Base-by-base conservation (phyloP, 2,888 invertebrate species). In the Glaucopsyche alexis region DNA sequence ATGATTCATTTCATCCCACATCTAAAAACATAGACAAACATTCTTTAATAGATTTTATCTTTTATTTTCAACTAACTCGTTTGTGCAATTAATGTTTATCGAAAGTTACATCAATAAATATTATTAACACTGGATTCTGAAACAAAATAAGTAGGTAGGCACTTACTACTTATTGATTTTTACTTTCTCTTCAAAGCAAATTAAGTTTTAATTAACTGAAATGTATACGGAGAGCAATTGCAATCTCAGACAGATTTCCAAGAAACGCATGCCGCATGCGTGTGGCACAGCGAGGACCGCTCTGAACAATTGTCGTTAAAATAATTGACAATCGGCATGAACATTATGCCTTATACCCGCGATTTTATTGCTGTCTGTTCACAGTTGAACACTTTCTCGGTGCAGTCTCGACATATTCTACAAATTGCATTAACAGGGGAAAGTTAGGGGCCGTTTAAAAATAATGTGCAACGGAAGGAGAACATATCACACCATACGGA, bases 231-330 rank as follows among this genome's bases (percentile, higher is more conserved):
- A 13, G 49, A 14, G 19, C 69, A 14, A 19, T 45, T 16, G 5
- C 16, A 67, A 13, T 29, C 66, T n/a, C 45, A 69, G 69, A 69
- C 69, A 16, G 69, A 69, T 29, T 69, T 69, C 47, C 49, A 13
- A 29, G 69, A 69, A 69, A 13, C 29, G 60, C 29, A 60, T 7
- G 42, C 42, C 47, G 29, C 4, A 19, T 67, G 67, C 16, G 67
- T 49, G 67, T 67, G 45, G 45, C 19, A 16, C 65, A 29, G 29
- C 16, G 11, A 16, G 11, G 60, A 14, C 40, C 40, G 19, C 13
- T 13, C 14, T 19, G 29, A 49, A 49, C 69, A 49, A 69, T 49
- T 19, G 67, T 47, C 69, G n/a, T 69, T 69, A 69, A 47, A 29
- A 14, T 69, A 69, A 69, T 69, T 69, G 19, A 6, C 19, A 40